Conservation (phyloP, 2,113 vertebrate species). For the Bufo bufo region DNA sequence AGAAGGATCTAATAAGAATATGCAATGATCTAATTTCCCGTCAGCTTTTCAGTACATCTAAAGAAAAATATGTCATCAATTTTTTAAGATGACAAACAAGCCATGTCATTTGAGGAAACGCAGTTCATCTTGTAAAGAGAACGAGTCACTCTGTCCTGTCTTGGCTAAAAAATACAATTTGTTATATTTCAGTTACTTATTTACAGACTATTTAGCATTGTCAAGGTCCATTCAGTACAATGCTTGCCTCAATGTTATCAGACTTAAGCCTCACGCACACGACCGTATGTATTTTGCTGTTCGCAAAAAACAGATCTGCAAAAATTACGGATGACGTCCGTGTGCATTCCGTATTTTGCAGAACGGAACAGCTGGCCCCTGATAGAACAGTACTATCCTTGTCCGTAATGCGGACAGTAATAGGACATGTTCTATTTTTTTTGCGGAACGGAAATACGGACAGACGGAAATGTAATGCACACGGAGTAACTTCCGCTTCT, state of each 20-base stretch:
- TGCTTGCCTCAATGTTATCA: background rate
- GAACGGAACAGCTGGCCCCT: too few species aligned
- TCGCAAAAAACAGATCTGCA: too few species aligned
- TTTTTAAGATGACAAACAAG: constrained; percentile 45
- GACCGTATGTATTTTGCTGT: too few species aligned
- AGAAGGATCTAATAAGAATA: constrained; percentile 41
- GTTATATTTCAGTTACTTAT: constrained; percentile 23
- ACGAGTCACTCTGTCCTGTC: constrained; percentile 26
- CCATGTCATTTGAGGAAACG: constrained; percentile 43
- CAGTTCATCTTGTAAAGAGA: constrained; percentile 42
- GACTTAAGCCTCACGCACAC: too few species aligned
- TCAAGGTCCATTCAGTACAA: background rate
- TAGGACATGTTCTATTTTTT: too few species aligned
- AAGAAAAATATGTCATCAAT: constrained; percentile 50
- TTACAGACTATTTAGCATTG: background rate
- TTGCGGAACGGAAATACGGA: too few species aligned
- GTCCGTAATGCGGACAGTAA: too few species aligned
- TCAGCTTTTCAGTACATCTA: constrained; percentile 42
- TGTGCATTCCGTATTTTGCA: too few species aligned
- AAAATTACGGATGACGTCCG: too few species aligned
- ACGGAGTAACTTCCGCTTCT: too few species aligned
- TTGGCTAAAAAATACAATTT: constrained; percentile 13
- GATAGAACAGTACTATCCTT: too few species aligned
- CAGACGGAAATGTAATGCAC: too few species aligned
- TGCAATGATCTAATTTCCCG: constrained; percentile 33